phyloP scores from a whole-genome alignment of 2,113 vertebrate genomes.

The Toxotes jaculatrix region DNA sequence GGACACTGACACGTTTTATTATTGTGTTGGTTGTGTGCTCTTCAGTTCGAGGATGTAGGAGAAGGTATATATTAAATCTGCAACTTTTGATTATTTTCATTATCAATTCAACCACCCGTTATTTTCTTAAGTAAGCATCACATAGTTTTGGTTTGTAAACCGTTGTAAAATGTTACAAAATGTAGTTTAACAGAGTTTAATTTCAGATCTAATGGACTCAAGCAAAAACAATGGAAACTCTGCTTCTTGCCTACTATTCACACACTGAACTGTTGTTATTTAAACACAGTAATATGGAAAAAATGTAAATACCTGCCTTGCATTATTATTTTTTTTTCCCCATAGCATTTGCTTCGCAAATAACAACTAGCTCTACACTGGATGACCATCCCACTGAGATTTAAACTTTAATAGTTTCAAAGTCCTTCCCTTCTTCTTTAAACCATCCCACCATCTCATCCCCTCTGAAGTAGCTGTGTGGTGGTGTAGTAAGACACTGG shows the following conservation, averaged over 20 bases:
- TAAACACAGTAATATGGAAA: not conserved
- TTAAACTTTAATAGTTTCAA: too few relatives aligned
- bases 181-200: too few relatives aligned
- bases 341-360: not conserved
- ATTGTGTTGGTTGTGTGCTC: not conserved
- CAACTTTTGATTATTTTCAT: too few relatives aligned
- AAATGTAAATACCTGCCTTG: not conserved
- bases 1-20: rapidly evolving
- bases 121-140: too few relatives aligned
- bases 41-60: not conserved
- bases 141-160: too few relatives aligned
- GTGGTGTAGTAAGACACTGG: too few relatives aligned
- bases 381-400: too few relatives aligned
- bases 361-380: not conserved
- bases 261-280: not conserved
- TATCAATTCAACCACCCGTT: too few relatives aligned
- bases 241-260: not conserved
- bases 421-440: too few relatives aligned
- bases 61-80: not conserved
- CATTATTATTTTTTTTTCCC: not conserved
- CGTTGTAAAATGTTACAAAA: too few relatives aligned
- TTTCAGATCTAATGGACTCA: not conserved
- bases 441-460: too few relatives aligned
- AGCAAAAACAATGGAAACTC: not conserved
- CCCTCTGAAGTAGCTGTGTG: too few relatives aligned